These are phyloP conservation scores for Drosophila dives DNA, from an alignment of 2,888 invertebrate genomes.

Conservation along the genomic window DNA sequence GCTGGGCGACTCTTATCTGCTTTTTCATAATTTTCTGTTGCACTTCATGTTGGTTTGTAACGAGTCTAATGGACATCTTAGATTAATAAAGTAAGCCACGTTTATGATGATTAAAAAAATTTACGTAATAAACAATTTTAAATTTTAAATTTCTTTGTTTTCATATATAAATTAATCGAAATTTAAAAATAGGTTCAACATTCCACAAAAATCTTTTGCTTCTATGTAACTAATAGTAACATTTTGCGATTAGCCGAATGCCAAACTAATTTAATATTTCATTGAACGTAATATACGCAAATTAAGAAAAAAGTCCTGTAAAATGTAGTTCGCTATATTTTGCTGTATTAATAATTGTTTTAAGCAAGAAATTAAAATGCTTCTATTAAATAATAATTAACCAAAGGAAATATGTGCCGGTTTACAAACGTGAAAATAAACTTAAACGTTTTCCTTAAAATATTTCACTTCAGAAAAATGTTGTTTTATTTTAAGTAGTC, in stretches of 20 bases:
- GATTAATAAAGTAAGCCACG: constrained; percentile 48
- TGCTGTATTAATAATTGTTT: neutral
- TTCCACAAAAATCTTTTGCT: neutral
- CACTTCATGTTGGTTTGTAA: constrained; percentile 27
- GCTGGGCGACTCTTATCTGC: constrained; percentile 21
- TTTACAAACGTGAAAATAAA: neutral
- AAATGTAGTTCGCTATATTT: neutral
- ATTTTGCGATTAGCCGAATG: neutral
- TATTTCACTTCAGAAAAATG: neutral
- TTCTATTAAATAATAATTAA: neutral
- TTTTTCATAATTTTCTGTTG: constrained; percentile 48
- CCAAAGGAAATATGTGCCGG: neutral
- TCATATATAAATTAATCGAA: too few relatives aligned
- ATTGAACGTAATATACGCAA: neutral
- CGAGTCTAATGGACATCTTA: constrained; percentile 61
- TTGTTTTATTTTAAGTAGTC: neutral
- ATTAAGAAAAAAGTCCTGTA: neutral
- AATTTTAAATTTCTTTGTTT: neutral
- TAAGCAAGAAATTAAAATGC: neutral
- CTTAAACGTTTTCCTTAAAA: neutral
- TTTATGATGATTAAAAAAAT: constrained; percentile 30
- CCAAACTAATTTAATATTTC: neutral
- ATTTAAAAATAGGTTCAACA: neutral
- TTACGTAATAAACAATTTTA: neutral
- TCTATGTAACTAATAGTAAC: neutral